Base-by-base conservation (phyloP, 2,888 invertebrate species). In the Pachymerium ferrugineum region DNA sequence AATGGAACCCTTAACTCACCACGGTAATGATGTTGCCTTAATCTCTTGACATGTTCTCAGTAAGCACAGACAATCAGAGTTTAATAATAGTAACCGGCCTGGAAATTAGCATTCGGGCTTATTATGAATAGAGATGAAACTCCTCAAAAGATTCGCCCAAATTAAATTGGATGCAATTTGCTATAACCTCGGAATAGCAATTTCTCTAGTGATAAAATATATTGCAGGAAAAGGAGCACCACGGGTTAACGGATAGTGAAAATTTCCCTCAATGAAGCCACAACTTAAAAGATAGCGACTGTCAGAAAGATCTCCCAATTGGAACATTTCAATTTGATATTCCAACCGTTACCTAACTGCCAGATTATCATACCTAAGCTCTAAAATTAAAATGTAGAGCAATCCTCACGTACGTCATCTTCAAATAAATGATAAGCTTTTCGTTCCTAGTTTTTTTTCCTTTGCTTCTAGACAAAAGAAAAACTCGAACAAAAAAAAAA, bases 21-120 rank as follows among this genome's bases (percentile, higher is more conserved):
- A 28, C 62, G 28, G 62, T 62, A 62, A 62, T 62, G 62, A 62
- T 62, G 62, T 62, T 62, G 62, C 62, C 62, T 62, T 62, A 62
- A 62, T 62, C 62, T 62, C 62, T 25, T 62, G 62, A 62, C 62
- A 62, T 62, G 62, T 62, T 62, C 25, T 62, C 62, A 62, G 62
- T 62, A 62, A 62, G 62, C 62, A 62, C 62, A 62, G 62, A 62
- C 62, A 62, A 62, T 62, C 62, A 62, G 62, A 62, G 62, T 62
- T 62, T 62, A 62, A 62, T 62, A 62, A 62, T 62, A 62, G 62
- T 62, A 62, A 62, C 62, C n/a, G 62, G 62, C 62, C 62, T 28
- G 62, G 28, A 62, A 62, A 62, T 62, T 62, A 62, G 62, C 62
- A 62, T 62, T 28, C 62, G 62, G 62, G 62, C 28, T 62, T 62